A percentile compares a stretch with the other conserved stretches of the same genome.
Evolutionary conservation across 2,888 invertebrate genomes (phyloP).

Genomic region (Tricholauxania praeusta): DNA sequence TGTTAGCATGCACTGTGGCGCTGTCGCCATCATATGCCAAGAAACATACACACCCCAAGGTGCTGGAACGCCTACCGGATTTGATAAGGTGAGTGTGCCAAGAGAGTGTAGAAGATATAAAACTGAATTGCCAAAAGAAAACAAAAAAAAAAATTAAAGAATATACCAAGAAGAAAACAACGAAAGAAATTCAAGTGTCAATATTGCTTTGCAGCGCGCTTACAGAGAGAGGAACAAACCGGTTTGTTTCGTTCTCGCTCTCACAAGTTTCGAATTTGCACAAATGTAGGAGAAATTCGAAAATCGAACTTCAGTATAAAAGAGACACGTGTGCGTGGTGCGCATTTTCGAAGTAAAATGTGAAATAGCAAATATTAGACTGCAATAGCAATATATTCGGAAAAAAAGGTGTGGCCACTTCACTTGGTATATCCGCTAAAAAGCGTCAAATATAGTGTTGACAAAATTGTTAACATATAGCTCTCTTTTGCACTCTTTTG

Average conservation of each 20-base stretch:
- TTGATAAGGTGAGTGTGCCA: constrained; percentile 66
- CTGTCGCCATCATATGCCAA: constrained; percentile 66
- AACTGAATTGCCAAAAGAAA: too few species aligned
- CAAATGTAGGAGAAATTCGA: constrained; percentile 20
- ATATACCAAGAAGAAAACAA: too few species aligned
- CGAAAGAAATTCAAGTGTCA: too few species aligned
- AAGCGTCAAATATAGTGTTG: background rate
- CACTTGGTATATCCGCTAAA: background rate
- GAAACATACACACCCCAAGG: constrained; percentile 67
- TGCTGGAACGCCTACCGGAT: constrained; percentile 69
- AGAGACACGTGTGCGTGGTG: constrained; percentile 5
- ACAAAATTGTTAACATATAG: too few species aligned
- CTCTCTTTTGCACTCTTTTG: background rate
- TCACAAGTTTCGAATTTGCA: background rate
- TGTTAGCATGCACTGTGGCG: constrained; percentile 68
- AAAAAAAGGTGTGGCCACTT: constrained; percentile 28
- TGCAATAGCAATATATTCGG: background rate
- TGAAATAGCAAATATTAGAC: background rate
- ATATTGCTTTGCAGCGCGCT: constrained; percentile 2
- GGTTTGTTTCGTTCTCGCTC: background rate
- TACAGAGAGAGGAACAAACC: background rate
- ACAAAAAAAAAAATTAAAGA: too few species aligned
- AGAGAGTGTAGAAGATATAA: background rate
- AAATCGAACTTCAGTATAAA: background rate
- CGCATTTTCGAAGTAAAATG: constrained; percentile 32